Conservation (phyloP, 2,888 invertebrate genomes). For the Anorthoa munda region DNA sequence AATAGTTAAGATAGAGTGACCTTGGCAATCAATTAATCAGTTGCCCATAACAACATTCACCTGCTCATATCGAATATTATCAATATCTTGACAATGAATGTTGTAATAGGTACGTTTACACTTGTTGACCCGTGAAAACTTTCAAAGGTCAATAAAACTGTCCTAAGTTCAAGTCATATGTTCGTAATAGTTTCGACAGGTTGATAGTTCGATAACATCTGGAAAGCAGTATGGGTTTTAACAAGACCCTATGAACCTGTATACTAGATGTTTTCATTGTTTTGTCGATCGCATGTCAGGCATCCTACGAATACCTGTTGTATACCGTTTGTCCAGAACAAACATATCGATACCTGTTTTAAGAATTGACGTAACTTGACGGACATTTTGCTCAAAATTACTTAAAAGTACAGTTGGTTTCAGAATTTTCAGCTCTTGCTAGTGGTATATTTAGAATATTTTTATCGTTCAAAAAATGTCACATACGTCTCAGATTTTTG, state of each 20-base stretch:
- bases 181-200: constrained; percentile 14
- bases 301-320: background rate
- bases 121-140: constrained; percentile 46
- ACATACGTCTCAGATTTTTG: no score
- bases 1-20: constrained; percentile 13
- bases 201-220: background rate
- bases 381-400: no score
- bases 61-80: background rate
- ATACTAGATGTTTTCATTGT: background rate
- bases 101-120: constrained; percentile 5
- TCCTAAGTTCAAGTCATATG: constrained; percentile 21
- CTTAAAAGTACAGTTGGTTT: no score
- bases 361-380: no score
- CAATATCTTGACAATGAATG: constrained; percentile 9
- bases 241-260: background rate
- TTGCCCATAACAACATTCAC: background rate
- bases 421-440: no score
- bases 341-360: no score
- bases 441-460: no score
- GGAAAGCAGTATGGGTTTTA: background rate
- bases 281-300: background rate
- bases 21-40: constrained; percentile 3
- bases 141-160: constrained; percentile 29
- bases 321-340: no score
- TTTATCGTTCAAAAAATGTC: no score